phyloP scores from a whole-genome alignment of 2,113 vertebrate genomes.

The Gymnobelideus leadbeateri region DNA sequence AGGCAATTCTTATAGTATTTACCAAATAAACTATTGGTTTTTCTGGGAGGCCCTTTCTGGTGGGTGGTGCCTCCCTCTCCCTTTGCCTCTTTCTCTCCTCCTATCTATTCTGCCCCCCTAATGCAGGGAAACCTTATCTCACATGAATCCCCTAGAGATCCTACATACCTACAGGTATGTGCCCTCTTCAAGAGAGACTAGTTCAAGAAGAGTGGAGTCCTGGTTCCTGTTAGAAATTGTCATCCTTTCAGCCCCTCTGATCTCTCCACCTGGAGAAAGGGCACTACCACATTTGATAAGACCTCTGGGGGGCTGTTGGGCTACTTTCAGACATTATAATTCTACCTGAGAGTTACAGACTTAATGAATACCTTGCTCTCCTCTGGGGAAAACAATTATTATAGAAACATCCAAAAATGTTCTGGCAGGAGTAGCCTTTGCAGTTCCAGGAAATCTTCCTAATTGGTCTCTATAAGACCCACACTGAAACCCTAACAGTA shows the following conservation, averaged over 20 bases:
- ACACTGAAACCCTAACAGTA: background rate
- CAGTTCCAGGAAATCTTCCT: background rate
- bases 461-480: background rate
- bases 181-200: background rate
- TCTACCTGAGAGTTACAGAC: too few species aligned
- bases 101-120: background rate
- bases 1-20: background rate
- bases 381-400: background rate
- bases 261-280: background rate
- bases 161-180: background rate
- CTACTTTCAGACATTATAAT: background rate
- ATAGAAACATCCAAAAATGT: background rate
- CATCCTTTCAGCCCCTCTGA: background rate
- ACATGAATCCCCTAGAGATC: background rate
- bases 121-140: background rate
- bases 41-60: background rate
- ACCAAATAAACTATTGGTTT: background rate
- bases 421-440: background rate
- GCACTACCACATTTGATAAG: background rate
- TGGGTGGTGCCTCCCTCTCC: background rate
- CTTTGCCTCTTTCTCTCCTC: background rate
- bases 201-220: background rate
- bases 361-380: background rate
- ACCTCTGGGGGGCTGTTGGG: too few species aligned
- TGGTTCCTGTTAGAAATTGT: background rate